Base-by-base conservation (phyloP, 35 echinoderm and acorn worm species). In the Strongylocentrotus purpuratus region DNA sequence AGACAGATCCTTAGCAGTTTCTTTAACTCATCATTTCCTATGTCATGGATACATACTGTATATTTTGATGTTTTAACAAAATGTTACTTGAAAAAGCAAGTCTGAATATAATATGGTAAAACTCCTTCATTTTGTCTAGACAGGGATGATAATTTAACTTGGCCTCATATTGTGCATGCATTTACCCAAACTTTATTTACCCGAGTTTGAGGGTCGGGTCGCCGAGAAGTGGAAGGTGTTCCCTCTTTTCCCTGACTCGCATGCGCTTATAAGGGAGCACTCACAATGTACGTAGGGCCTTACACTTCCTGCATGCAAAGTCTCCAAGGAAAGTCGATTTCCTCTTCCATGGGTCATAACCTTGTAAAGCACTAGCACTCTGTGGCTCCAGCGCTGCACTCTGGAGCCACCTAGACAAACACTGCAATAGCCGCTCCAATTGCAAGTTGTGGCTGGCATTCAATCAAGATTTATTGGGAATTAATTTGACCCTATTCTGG, bases 251-350 rank as follows among this genome's bases (percentile, higher is more conserved):
- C 65, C 65, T n/a, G 52, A 22, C 65, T 78, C 28, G 22, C 65
- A 78, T 78, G 65, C 65, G 65, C 65, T 78, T 78, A 78, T 78
- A 78, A 78, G 65, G 65, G 65, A 78, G 65, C n/a, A n/a, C 65
- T n/a, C 65, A 78, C 65, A 78, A 78, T n/a, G 65, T 78, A 78
- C 65, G 65, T 78, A 78, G 65, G 65, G 65, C 65, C 65, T 22
- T 78, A 78, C 65, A n/a, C 65, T 78, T 78, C 65, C 65, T 78
- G 65, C 65, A 78, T 28, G 65, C 65, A 78, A 78, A 78, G 65
- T 78, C 65, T 78, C 65, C n/a, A 78, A 78, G 65, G 65, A 78
- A 78, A 78, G 65, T 78, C 65, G 65, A 78, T 78, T 78, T 78
- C 65, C 65, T 78, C 28, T 78, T 78, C 65, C 65, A 78, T 78